phyloP scores from a whole-genome alignment of 2,113 vertebrate species.

The Microcebus ravelobensis region DNA sequence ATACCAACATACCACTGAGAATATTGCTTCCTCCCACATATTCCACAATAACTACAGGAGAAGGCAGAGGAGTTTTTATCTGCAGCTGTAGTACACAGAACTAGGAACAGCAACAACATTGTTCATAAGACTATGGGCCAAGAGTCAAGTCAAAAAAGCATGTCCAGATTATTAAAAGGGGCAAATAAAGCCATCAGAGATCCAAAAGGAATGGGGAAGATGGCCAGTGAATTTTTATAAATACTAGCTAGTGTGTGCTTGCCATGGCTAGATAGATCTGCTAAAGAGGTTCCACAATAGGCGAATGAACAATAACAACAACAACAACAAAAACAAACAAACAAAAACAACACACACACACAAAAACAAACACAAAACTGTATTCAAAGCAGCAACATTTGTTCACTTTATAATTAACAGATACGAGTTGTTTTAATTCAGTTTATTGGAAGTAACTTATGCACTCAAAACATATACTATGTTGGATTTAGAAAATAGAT shows the following conservation, averaged over 20 bases:
- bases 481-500: not conserved
- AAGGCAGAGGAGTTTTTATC: not conserved
- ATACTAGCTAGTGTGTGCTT: not conserved
- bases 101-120: not conserved
- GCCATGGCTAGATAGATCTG: not conserved
- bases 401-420: not conserved
- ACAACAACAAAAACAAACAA: too few species aligned
- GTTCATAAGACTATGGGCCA: not conserved
- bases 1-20: not conserved
- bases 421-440: not conserved
- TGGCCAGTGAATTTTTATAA: not conserved
- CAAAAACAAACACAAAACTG: not conserved
- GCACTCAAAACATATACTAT: not conserved
- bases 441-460: not conserved
- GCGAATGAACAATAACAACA: not conserved
- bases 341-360: too few species aligned
- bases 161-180: not conserved
- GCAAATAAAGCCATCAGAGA: not conserved
- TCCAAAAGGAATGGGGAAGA: not conserved
- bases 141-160: not conserved
- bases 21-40: not conserved
- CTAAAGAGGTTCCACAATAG: not conserved
- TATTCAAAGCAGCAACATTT: not conserved
- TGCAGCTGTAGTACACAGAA: not conserved
- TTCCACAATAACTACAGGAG: not conserved